Percentiles rank a stretch among this genome's conserved stretches.
Conservation (phyloP, 2,888 invertebrate species). For the Synanthedon vespiformis region DNA sequence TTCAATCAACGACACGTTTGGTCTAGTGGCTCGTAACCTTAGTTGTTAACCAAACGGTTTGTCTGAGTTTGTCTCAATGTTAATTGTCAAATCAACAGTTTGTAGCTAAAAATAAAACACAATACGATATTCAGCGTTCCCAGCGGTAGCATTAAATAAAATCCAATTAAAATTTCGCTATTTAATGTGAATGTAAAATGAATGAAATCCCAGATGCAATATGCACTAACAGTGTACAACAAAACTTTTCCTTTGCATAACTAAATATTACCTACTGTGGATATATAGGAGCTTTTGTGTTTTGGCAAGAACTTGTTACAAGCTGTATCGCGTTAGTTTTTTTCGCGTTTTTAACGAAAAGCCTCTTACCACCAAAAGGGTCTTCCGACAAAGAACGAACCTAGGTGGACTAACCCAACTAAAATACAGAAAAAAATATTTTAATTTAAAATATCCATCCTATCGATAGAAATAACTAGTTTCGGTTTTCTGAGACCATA, state of each 20-base stretch:
- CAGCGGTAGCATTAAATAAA: neutral
- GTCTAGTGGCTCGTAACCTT: no score
- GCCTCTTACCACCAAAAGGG: conserved; percentile 19
- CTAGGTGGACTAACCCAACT: no score
- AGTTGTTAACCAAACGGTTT: no score
- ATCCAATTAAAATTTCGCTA: neutral
- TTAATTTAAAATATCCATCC: no score
- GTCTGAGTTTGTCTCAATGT: no score
- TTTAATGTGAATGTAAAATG: neutral
- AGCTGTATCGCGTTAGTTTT: neutral
- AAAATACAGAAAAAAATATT: no score
- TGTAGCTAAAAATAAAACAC: no score
- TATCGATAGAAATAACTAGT: no score
- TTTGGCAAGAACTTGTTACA: neutral
- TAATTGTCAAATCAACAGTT: no score
- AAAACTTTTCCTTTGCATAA: neutral
- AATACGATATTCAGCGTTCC: no score
- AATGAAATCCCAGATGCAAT: conserved; percentile 2
- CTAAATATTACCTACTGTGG: neutral
- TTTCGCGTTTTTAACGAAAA: conserved; percentile 5
- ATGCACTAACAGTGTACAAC: neutral
- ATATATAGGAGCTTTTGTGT: neutral
- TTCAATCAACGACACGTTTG: no score
- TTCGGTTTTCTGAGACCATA: no score
- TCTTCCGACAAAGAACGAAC: conserved; percentile 27